A percentile compares a stretch with the other conserved stretches of the same genome.
These are phyloP conservation scores for Chrosomus eos DNA, from an alignment of 2,797 vertebrate genomes.

Conservation along the genomic window DNA sequence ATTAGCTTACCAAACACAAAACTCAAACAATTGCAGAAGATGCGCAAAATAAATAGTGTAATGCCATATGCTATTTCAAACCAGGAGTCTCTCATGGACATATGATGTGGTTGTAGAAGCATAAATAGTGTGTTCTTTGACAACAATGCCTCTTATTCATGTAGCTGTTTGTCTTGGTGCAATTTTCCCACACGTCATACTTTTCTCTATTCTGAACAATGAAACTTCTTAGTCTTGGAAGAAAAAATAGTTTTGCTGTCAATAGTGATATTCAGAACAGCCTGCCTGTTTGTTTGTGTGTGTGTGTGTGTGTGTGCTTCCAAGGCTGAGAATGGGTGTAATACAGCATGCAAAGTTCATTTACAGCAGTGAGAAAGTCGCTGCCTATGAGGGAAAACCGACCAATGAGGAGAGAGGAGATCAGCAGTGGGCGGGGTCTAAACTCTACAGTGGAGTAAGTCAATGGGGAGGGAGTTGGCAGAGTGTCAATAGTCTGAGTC, in stretches of 20 bases:
- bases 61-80: not conserved
- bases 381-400: conserved; percentile 19
- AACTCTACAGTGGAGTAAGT: conserved; percentile 54
- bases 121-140: conserved; percentile 43
- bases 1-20: too few species aligned
- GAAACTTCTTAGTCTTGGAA: conserved; percentile 59
- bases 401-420: conserved; percentile 50
- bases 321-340: conserved; percentile 32
- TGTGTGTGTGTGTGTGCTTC: conserved; percentile 26
- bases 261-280: conserved; percentile 61
- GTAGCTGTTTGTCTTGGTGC: conserved; percentile 66
- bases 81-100: not conserved
- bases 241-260: conserved; percentile 61
- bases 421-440: conserved; percentile 59
- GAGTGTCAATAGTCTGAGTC: conserved; percentile 69
- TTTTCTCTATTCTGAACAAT: conserved; percentile 64
- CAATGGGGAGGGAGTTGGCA: conserved; percentile 73
- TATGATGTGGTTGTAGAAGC: conserved; percentile 10
- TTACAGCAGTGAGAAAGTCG: conserved; percentile 28
- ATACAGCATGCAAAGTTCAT: conserved; percentile 26
- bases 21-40: not conserved
- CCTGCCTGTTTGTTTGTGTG: conserved; percentile 2
- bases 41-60: not conserved
- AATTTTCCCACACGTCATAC: conserved; percentile 67
- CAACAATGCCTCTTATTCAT: conserved; percentile 75